phyloP scores from a whole-genome alignment of 2,888 invertebrate species.

The Limnephilus lunatus region DNA sequence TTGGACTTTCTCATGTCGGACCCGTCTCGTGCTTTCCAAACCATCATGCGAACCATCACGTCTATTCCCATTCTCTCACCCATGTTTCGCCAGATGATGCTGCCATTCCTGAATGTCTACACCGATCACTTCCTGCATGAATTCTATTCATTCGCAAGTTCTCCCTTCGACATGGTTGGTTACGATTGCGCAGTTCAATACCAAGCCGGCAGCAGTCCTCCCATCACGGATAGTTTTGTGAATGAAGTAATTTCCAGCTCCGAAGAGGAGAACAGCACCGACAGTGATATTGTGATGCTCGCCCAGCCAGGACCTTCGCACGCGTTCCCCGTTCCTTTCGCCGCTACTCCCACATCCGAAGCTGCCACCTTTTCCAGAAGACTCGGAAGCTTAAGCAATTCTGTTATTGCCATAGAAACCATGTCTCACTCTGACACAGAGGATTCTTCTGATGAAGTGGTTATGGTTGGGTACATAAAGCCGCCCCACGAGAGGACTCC shows the following conservation, averaged over 20 bases:
- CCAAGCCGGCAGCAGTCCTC: slow-evolving; percentile 76
- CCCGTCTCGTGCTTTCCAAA: slow-evolving; percentile 79
- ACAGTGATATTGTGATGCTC: slow-evolving; percentile 73
- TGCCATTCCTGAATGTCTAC: slow-evolving; percentile 82
- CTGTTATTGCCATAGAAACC: slow-evolving; percentile 75
- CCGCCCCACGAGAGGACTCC: slow-evolving; percentile 83
- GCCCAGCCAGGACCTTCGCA: slow-evolving; percentile 66
- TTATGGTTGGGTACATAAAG: slow-evolving; percentile 82
- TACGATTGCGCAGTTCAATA: slow-evolving; percentile 86
- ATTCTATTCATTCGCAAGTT: slow-evolving; percentile 89
- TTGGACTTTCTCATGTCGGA: slow-evolving; percentile 81
- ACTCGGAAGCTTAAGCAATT: slow-evolving; percentile 66
- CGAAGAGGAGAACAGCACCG: slow-evolving; percentile 71
- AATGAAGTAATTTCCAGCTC: slow-evolving; percentile 77
- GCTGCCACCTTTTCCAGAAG: slow-evolving; percentile 67
- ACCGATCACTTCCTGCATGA: slow-evolving; percentile 95
- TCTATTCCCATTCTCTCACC: slow-evolving; percentile 82
- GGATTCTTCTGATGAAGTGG: slow-evolving; percentile 77
- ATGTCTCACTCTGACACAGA: slow-evolving; percentile 75
- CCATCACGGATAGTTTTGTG: slow-evolving; percentile 71
- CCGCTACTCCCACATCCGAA: slow-evolving; percentile 22
- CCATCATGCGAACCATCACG: slow-evolving; percentile 83
- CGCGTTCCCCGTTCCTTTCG: slow-evolving; percentile 68
- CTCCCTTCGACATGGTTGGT: slow-evolving; percentile 91
- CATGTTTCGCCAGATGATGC: slow-evolving; percentile 84